Conservation (phyloP, 1,140 invertebrate genomes). For the Adelges cooleyi region DNA sequence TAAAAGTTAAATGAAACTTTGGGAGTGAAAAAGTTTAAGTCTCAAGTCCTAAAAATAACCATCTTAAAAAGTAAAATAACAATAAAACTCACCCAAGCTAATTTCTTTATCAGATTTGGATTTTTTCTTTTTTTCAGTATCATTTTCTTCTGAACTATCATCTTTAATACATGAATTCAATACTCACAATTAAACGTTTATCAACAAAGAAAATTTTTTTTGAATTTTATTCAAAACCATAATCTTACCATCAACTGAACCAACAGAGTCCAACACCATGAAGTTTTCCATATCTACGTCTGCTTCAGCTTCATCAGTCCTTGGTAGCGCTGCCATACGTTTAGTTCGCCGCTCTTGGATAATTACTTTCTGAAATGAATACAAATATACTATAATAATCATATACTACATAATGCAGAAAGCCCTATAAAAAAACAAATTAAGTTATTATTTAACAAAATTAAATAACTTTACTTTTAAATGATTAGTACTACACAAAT, state of each 20-base stretch:
- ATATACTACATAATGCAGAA: too few relatives aligned
- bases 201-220: background rate
- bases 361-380: constrained; percentile 1
- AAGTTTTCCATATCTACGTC: constrained; percentile 70
- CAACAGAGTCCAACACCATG: constrained; percentile 69
- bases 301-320: constrained; percentile 50
- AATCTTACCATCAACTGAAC: constrained; percentile 55
- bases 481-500: constrained; percentile 64
- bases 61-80: background rate
- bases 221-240: background rate
- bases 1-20: too few relatives aligned
- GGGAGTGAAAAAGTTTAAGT: too few relatives aligned
- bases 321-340: constrained; percentile 32
- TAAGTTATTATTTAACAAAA: too few relatives aligned
- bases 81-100: constrained; percentile 43
- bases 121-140: constrained; percentile 46
- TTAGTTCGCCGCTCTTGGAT: constrained; percentile 4
- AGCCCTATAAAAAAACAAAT: too few relatives aligned
- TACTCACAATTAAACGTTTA: too few relatives aligned
- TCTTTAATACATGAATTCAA: constrained; percentile 50
- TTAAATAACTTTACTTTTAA: constrained; percentile 51
- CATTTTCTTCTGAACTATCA: constrained; percentile 45
- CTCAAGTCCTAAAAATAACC: too few relatives aligned
- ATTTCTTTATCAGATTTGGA: constrained; percentile 37
- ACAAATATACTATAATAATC: background rate